These are phyloP conservation scores for Aquatica leii DNA, from an alignment of 2,888 invertebrate genomes.

Conservation along the genomic window DNA sequence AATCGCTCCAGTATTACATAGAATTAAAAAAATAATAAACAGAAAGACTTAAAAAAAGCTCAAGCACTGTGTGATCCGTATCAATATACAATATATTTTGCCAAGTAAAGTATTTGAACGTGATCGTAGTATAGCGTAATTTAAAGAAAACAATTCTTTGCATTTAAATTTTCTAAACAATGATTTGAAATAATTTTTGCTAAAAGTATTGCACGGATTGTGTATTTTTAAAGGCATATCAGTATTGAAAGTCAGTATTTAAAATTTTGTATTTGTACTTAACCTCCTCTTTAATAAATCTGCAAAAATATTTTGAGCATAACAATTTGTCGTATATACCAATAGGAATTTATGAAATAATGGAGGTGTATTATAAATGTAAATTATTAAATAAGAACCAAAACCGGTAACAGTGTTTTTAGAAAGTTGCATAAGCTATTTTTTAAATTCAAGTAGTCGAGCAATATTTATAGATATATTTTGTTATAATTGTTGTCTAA, in stretches of 20 bases:
- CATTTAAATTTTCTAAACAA: too few relatives aligned
- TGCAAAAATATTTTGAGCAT: too few relatives aligned
- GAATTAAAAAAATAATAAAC: conserved; percentile 6
- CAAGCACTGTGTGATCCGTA: conserved; percentile 30
- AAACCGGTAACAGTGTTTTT: conserved; percentile 31
- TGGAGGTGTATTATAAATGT: conserved; percentile 14
- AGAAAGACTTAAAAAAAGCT: conserved; percentile 18
- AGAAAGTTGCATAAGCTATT: conserved; percentile 20
- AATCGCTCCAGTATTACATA: conserved; percentile 20
- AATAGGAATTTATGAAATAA: too few relatives aligned
- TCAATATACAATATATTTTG: neutral
- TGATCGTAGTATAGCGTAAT: too few relatives aligned
- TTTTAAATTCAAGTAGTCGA: conserved; percentile 24
- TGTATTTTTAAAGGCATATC: conserved; percentile 21
- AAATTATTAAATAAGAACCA: conserved; percentile 25
- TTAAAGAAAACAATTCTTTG: too few relatives aligned
- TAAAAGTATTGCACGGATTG: neutral
- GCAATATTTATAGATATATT: conserved; percentile 23
- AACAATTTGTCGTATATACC: too few relatives aligned
- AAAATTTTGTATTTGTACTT: neutral
- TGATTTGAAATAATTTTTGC: too few relatives aligned
- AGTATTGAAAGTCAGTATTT: conserved; percentile 28
- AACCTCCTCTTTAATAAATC: too few relatives aligned
- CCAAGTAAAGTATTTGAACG: neutral
- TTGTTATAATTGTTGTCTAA: conserved; percentile 9